Evolutionary conservation across 2,888 invertebrate species (phyloP).

Genomic region (Chrysotoxum bicinctum): DNA sequence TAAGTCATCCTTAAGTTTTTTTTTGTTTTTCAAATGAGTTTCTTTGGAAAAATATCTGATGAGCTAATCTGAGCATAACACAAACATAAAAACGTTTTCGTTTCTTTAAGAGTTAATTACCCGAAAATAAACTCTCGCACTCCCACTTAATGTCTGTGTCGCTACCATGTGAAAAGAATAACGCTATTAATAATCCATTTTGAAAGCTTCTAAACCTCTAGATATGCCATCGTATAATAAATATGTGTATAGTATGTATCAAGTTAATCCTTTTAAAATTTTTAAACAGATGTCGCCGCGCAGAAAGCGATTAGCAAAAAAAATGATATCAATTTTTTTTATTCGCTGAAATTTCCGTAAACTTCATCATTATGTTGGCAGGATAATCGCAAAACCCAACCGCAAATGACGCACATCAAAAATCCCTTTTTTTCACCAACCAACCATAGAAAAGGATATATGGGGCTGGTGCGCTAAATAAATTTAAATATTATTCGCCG

Average conservation of each 20-base stretch:
- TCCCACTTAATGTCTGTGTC: not conserved
- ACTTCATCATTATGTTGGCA: slow-evolving; percentile 36
- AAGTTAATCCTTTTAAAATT: slow-evolving; percentile 57
- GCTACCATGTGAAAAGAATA: not conserved
- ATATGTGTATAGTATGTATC: not conserved
- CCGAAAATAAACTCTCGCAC: slow-evolving; percentile 23
- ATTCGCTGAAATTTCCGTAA: slow-evolving; percentile 15
- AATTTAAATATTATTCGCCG: slow-evolving; percentile 59
- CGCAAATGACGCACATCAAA: slow-evolving; percentile 56
- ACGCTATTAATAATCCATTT: slow-evolving; percentile 61
- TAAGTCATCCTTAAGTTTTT: not conserved
- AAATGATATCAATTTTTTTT: slow-evolving; percentile 13
- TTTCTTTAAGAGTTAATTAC: slow-evolving; percentile 11
- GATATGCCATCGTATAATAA: not conserved
- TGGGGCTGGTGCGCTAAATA: slow-evolving; percentile 39
- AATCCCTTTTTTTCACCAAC: not conserved
- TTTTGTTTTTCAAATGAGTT: not conserved
- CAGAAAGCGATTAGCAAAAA: slow-evolving; percentile 54
- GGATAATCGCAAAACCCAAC: slow-evolving; percentile 53
- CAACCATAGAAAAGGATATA: not conserved
- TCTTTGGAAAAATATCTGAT: not conserved
- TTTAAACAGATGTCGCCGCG: slow-evolving; percentile 54
- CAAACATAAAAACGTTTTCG: not conserved
- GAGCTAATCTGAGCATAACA: not conserved
- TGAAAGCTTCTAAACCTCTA: not conserved